phyloP scores from a whole-genome alignment of 2,888 invertebrate species.

The Sesia apiformis region DNA sequence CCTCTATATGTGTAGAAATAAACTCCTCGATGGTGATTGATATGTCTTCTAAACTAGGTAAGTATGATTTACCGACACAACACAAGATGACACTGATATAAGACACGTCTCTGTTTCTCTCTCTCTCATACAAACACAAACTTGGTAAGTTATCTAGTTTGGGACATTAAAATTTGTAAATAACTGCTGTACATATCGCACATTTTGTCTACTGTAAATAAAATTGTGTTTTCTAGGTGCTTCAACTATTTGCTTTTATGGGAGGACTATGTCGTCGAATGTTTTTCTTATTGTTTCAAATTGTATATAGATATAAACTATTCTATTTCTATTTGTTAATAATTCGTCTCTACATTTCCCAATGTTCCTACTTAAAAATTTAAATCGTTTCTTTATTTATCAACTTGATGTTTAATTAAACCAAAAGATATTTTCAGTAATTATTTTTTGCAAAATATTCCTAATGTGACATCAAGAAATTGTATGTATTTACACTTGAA shows the following conservation, averaged over 20 bases:
- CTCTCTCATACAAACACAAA: not conserved
- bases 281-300: no score
- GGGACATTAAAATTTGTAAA: conserved; percentile 17
- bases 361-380: no score
- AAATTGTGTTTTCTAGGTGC: conserved; percentile 29
- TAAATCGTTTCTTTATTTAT: no score
- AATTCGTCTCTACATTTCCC: no score
- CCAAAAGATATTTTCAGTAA: no score
- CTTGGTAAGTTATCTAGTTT: conserved; percentile 21
- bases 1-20: conserved; percentile 18
- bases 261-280: no score
- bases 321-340: no score
- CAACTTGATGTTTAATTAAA: no score
- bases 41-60: conserved; percentile 23
- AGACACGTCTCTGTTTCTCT: not conserved
- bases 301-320: no score
- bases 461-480: no score
- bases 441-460: no score
- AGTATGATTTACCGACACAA: conserved; percentile 20
- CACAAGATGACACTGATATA: conserved; percentile 5
- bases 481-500: no score
- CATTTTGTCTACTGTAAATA: conserved; percentile 19
- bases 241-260: conserved; percentile 10
- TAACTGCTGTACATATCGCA: conserved; percentile 61
- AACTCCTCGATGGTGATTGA: conserved; percentile 2